A percentile compares a stretch with the other conserved stretches of the same genome.
phyloP scores from a whole-genome alignment of 2,113 vertebrate genomes.

The Nansenia antarctica region DNA sequence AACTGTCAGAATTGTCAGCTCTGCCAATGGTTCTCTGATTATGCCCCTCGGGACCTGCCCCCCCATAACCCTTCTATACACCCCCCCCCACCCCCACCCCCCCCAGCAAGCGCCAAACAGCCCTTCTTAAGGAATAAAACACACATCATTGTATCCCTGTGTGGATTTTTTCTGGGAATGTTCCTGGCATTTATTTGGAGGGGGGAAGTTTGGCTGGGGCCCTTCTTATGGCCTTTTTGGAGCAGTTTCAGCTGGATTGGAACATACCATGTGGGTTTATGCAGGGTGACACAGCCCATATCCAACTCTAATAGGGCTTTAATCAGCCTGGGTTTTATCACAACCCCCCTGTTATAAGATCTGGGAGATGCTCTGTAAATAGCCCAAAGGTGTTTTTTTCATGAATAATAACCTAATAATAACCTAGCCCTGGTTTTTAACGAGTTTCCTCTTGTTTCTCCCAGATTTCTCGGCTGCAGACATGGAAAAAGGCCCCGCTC shows the following conservation, averaged over 20 bases:
- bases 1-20: slow-evolving; percentile 51
- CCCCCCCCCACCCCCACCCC: not conserved
- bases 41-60: slow-evolving; percentile 39
- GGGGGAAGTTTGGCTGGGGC: slow-evolving; percentile 40
- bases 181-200: slow-evolving; percentile 31
- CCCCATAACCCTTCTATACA: not conserved
- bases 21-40: slow-evolving; percentile 59
- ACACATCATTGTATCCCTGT: slow-evolving; percentile 46
- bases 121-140: slow-evolving; percentile 43
- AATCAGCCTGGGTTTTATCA: slow-evolving; percentile 15
- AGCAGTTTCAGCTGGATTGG: slow-evolving; percentile 44
- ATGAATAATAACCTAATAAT: not conserved
- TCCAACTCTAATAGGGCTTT: slow-evolving; percentile 3
- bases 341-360: not conserved
- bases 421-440: not conserved
- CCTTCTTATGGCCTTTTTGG: slow-evolving; percentile 24
- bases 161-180: slow-evolving; percentile 45
- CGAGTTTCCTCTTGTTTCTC: slow-evolving; percentile 22
- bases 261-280: slow-evolving; percentile 12
- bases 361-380: not conserved
- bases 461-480: slow-evolving; percentile 75
- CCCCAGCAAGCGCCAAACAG: slow-evolving; percentile 5
- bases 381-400: slow-evolving; percentile 1
- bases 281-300: not conserved
- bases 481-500: slow-evolving; percentile 64